A percentile compares a stretch with the other conserved stretches of the same genome.
phyloP scores from a whole-genome alignment of 1,140 invertebrate species.

The fruit fly (Drosophila melanogaster) region DNA sequence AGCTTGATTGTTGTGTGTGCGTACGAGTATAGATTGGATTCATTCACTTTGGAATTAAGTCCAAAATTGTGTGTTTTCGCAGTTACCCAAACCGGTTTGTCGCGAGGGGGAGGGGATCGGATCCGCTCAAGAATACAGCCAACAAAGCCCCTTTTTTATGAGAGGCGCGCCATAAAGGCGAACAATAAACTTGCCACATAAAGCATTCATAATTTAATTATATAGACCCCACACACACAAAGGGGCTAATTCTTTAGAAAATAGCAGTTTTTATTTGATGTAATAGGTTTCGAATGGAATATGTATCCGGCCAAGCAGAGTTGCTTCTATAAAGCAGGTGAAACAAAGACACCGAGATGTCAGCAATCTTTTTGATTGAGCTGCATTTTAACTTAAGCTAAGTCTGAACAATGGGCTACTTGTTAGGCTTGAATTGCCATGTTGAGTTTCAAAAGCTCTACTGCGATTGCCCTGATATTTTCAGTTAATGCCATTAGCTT shows the following conservation, averaged over 20 bases:
- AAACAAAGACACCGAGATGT: conserved; percentile 15
- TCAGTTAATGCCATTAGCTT: conserved; percentile 12
- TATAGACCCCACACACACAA: conserved; percentile 57
- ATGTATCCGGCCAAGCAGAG: not conserved
- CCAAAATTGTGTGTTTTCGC: conserved; percentile 57
- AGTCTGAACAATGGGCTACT: conserved; percentile 10
- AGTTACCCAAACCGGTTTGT: conserved; percentile 59
- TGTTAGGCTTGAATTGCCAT: not conserved
- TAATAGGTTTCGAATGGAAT: conserved; percentile 64
- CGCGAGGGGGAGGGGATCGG: not conserved
- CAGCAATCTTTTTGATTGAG: conserved; percentile 12
- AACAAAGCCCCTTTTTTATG: conserved; percentile 63
- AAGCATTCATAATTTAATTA: conserved; percentile 83
- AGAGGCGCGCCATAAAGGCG: conserved; percentile 58
- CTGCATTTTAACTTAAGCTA: not conserved
- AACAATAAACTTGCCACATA: conserved; percentile 76
- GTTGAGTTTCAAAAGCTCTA: not conserved
- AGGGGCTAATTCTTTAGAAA: conserved; percentile 69
- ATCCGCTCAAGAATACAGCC: conserved; percentile 62
- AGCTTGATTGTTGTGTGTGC: conserved; percentile 62
- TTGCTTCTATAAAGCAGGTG: not conserved
- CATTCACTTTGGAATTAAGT: conserved; percentile 63
- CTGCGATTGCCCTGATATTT: not conserved
- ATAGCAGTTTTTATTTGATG: conserved; percentile 68
- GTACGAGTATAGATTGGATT: conserved; percentile 56